Base-by-base conservation (phyloP, 1,140 invertebrate genomes). In the Eriocheir sinensis region DNA sequence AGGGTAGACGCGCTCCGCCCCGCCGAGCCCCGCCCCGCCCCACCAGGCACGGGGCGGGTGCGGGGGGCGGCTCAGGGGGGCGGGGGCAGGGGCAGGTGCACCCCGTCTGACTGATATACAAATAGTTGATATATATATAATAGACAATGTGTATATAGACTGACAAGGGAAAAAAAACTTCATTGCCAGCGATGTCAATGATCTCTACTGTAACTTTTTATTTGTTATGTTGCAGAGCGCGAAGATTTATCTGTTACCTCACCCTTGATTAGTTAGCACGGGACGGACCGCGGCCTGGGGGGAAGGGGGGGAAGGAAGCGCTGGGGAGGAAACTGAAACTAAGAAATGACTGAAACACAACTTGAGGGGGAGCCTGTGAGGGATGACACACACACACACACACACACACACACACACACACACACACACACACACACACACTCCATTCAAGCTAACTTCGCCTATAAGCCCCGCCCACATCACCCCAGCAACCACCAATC, bases 171-270 rank as follows among this genome's bases (percentile, higher is more conserved):
- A 60, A 83, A 81, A 83, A 83, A 81, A 83, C 40, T 83, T 90
- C 80, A 48, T 94, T 94, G 93, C 86, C 85, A 89, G 85, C 89
- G 92, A 89, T 91, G 89, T 81, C 93, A 94, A 91, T 94, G 93
- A 94, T 94, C 93, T 91, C 89, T 94, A 94, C 91, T 83, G 60
- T 86, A 60, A 36, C 44, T 94, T 93, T 60, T 60, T 60, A 60
- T 60, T 93, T 94, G 93, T 94, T 94, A 41, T 94, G 93, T 94
- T 91, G 89, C 89, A 94, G 72, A 91, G 79, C 93, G 89, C 80
- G 91, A 86, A 91, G 89, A 91, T 86, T 90, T 94, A 94, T 94
- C 93, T 94, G 89, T 94, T 94, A 91, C 60, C 79, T 91, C 44
- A 81, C 93, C 88, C 89, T 79, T 94, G 38, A 80, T 90, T 88